A percentile compares a stretch with the other conserved stretches of the same genome.
phyloP scores from a whole-genome alignment of 2,888 invertebrate species.

The Rhagonycha fulva region DNA sequence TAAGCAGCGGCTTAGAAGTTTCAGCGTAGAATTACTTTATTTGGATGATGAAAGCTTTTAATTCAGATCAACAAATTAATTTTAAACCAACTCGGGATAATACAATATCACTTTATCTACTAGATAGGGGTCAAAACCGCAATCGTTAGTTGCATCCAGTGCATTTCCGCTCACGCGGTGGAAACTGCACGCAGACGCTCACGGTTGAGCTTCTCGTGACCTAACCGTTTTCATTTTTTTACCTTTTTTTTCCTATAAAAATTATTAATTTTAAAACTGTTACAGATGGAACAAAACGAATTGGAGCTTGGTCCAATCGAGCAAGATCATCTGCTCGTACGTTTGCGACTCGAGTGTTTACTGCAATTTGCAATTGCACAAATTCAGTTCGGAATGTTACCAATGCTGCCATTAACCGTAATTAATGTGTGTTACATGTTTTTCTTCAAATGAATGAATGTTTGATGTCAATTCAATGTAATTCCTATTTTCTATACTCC shows the following conservation, averaged over 20 bases:
- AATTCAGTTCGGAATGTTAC: slow-evolving; percentile 47
- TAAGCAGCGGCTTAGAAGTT: not conserved
- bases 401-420: slow-evolving; percentile 50
- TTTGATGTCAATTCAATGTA: slow-evolving; percentile 1
- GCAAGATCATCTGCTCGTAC: slow-evolving; percentile 52
- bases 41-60: too few species aligned
- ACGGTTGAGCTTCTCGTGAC: not conserved
- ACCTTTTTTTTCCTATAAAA: not conserved
- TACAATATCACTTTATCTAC: not conserved
- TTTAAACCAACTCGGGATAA: too few species aligned
- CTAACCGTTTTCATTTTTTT: not conserved
- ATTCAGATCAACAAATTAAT: too few species aligned
- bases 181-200: not conserved
- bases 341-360: slow-evolving; percentile 53
- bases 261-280: slow-evolving; percentile 8
- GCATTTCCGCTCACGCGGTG: not conserved
- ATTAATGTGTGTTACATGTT: slow-evolving; percentile 30
- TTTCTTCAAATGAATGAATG: slow-evolving; percentile 4
- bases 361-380: slow-evolving; percentile 56
- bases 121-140: not conserved
- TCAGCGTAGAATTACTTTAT: not conserved
- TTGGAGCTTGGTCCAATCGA: slow-evolving; percentile 53
- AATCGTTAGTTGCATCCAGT: not conserved
- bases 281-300: slow-evolving; percentile 53
- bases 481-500: not conserved